Base-by-base conservation (phyloP, 2,797 vertebrate species). In the Lepus oiostolus region DNA sequence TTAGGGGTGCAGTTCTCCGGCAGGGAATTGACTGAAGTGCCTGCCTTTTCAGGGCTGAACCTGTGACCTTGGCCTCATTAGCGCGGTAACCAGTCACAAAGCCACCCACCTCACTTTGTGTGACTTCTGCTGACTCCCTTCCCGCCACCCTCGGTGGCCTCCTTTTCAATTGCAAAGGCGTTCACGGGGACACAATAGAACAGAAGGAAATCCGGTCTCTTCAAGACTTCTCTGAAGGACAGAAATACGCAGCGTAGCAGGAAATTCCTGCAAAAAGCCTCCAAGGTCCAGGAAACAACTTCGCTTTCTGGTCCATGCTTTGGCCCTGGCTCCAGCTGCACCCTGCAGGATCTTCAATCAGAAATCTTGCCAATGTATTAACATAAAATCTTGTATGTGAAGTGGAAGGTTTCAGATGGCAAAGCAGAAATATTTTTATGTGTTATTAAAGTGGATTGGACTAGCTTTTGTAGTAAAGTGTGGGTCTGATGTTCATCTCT, bases 111-210 rank as follows among this genome's bases (percentile, higher is more conserved):
- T 95, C 95, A 91, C 93, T 96, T 76, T 83, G 94, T 67, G 92
- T 74, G 80, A 95, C 91, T 96, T 96, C 95, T 79, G 93, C 95
- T 52, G 95, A 97, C 95, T 95, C 63, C 32, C 58, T 79, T 70
- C 90, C 85, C 88, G 80, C 93, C 95, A 92, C 96, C 95, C 96
- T 96, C 90, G 1, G 82, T 1, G 83, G 90, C 85, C 71, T 88
- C 77, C 96, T 95, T 96, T 97, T 97, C 96, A 96, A 97, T 96
- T 96, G 94, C 96, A 97, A 95, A 97, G 96, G 97, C 95, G 91
- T 96, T 96, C 95, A 92, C 95, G 26, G 19, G 38, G 13, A 54
- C 95, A 97, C 96, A 97, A 93, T 96, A 95, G 96, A 96, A 96
- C 91, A 93, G 95, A 97, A 94, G 84, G 93, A 95, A 95, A 96